Evolutionary conservation across 1,140 invertebrate genomes (phyloP), one percentile per base, ranked within the genome.

Genomic region (Lordiphosa clarofinis): DNA sequence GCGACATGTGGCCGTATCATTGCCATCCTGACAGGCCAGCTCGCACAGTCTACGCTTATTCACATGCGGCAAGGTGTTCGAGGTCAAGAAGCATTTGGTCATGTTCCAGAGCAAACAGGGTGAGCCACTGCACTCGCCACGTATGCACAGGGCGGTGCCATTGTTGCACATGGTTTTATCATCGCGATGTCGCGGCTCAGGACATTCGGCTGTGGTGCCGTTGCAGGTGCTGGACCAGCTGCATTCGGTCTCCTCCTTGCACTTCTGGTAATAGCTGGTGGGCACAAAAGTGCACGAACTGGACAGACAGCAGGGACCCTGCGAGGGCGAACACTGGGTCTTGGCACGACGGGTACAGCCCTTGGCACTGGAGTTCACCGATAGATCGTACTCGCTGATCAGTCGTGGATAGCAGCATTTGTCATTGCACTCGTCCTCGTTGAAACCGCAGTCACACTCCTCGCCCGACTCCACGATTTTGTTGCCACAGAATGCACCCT

Each of bases 361-460:
- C 65, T 94, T 94, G 54, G 95, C 95, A 0, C 92, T 91, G 9
- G 90, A 90, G 86, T 97, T 96, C 31, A 91, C 89, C 15, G 92
- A 91, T 39, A 90, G 91, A 67, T 96, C 95, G 55, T 91, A 89
- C 13, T 93, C 92, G 69, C 92, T 93, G 3, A 97, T 89, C 73
- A 94, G 90, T 11, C 95, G 90, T 4, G 98, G 97, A 89, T 98
- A 97, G 90, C 98, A 99, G 89, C 98, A 99, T 35, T 92, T 93
- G 75, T 99, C 97, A 57, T 92, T 92, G 90, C 98, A 99, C 87
- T 99, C 98, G 13, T 93, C 92, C 55, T 96, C 93, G 82, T 98
- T 96, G 88, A 98, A 99, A 15, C 98, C 98, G 89, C 98, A 99
- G 90, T 99, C 98, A 87, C 98, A 99, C 90, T 99, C 96, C 90